These are phyloP conservation scores for Miniopterus natalensis DNA, from an alignment of 2,113 vertebrate genomes.

Conservation along the genomic window DNA sequence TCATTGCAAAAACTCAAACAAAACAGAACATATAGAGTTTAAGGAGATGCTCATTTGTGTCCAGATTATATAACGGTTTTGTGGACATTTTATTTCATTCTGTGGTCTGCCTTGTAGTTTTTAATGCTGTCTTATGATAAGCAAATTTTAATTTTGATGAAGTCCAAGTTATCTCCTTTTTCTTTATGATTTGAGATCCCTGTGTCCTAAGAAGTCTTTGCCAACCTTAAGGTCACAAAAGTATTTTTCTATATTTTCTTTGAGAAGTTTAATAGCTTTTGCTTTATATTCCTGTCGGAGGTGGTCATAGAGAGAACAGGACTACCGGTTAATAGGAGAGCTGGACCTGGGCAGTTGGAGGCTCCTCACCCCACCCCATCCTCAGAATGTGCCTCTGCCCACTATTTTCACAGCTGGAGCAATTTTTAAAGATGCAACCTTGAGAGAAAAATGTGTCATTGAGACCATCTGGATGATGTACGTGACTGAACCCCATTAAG, in stretches of 20 bases:
- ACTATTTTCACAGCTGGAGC: not conserved
- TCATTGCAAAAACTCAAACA: not conserved
- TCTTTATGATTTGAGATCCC: not conserved
- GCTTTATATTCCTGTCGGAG: not conserved
- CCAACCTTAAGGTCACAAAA: not conserved
- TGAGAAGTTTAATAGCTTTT: not conserved
- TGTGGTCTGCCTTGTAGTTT: not conserved
- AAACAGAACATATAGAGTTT: not conserved
- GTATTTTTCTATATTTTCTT: not conserved
- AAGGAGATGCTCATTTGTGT: not conserved
- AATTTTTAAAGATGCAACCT: not conserved
- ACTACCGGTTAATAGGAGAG: not conserved
- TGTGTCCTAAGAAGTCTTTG: not conserved
- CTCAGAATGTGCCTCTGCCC: not conserved
- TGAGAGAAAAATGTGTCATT: not conserved
- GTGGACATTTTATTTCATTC: not conserved
- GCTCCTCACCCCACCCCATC: not conserved
- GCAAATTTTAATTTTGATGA: slow-evolving; percentile 13
- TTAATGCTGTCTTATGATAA: not conserved
- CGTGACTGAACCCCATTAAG: not conserved
- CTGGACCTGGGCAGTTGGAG: not conserved
- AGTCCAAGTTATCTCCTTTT: not conserved
- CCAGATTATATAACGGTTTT: not conserved
- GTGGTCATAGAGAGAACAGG: not conserved
- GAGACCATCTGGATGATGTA: not conserved